These are phyloP conservation scores for Eustalomyia histrio DNA, from an alignment of 2,888 invertebrate genomes.

Conservation along the genomic window DNA sequence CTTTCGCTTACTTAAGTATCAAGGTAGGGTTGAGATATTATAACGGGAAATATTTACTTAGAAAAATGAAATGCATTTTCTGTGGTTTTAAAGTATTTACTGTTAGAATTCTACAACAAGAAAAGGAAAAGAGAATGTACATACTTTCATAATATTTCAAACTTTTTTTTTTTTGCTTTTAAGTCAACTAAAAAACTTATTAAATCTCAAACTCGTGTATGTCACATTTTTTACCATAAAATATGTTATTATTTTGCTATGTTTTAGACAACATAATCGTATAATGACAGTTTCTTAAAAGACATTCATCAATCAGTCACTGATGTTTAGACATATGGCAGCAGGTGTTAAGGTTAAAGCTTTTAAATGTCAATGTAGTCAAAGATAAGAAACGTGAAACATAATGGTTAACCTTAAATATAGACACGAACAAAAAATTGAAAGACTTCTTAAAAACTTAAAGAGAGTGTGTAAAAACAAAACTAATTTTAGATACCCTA, in stretches of 20 bases:
- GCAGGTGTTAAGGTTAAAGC: slow-evolving; percentile 59
- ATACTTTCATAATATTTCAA: too few species aligned
- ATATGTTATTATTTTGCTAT: slow-evolving; percentile 29
- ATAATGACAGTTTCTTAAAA: slow-evolving; percentile 32
- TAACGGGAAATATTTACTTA: too few species aligned
- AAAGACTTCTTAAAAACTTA: not conserved
- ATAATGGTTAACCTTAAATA: slow-evolving; percentile 31
- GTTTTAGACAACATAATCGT: slow-evolving; percentile 31
- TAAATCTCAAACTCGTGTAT: not conserved
- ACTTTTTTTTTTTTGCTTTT: too few species aligned
- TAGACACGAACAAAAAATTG: not conserved
- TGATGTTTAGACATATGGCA: slow-evolving; percentile 43
- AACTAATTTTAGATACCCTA: not conserved
- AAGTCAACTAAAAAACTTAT: not conserved
- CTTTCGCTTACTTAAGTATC: too few species aligned
- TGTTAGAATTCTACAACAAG: too few species aligned
- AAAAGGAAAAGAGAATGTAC: too few species aligned
- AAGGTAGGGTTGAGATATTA: too few species aligned
- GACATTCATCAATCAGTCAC: slow-evolving; percentile 56
- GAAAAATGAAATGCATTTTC: too few species aligned
- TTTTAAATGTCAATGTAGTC: slow-evolving; percentile 49
- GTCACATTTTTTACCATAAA: not conserved
- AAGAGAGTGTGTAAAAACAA: not conserved
- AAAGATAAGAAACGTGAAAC: not conserved
- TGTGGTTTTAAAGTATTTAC: too few species aligned